Conservation (phyloP, 2,888 invertebrate genomes). For the Willowsia nigromaculata region DNA sequence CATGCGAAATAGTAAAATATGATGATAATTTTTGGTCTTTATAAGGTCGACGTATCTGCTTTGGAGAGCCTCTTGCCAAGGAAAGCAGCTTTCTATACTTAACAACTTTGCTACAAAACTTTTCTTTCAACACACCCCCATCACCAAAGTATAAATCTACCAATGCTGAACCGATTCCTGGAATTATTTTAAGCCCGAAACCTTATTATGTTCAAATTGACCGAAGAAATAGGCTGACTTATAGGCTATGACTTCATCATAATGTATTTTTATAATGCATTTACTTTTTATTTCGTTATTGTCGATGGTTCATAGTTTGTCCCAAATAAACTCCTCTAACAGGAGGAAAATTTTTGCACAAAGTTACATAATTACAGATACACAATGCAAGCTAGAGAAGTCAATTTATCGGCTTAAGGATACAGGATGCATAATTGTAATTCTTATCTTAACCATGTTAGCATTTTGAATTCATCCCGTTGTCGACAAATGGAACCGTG, state of each 20-base stretch:
- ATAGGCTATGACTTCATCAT: too few species aligned
- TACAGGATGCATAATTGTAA: too few species aligned
- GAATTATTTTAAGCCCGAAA: slow-evolving; percentile 48
- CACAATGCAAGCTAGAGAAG: too few species aligned
- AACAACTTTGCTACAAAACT: slow-evolving; percentile 25
- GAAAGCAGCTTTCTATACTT: slow-evolving; percentile 55
- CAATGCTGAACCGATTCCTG: neutral
- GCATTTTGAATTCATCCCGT: neutral
- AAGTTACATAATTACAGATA: too few species aligned
- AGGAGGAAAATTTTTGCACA: too few species aligned
- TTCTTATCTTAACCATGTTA: neutral
- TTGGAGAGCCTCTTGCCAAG: slow-evolving; percentile 48
- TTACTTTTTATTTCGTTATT: too few species aligned
- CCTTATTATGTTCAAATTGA: slow-evolving; percentile 32
- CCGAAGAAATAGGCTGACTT: neutral
- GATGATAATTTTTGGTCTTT: too few species aligned
- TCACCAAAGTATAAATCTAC: neutral
- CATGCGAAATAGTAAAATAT: too few species aligned
- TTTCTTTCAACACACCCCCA: slow-evolving; percentile 38
- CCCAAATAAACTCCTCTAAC: too few species aligned
- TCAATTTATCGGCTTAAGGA: too few species aligned
- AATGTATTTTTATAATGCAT: neutral
- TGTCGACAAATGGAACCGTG: neutral
- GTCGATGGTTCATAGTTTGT: too few species aligned
- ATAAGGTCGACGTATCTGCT: slow-evolving; percentile 54